Base-by-base conservation (phyloP, 2,797 vertebrate species). In the Chromobotia macracanthus region DNA sequence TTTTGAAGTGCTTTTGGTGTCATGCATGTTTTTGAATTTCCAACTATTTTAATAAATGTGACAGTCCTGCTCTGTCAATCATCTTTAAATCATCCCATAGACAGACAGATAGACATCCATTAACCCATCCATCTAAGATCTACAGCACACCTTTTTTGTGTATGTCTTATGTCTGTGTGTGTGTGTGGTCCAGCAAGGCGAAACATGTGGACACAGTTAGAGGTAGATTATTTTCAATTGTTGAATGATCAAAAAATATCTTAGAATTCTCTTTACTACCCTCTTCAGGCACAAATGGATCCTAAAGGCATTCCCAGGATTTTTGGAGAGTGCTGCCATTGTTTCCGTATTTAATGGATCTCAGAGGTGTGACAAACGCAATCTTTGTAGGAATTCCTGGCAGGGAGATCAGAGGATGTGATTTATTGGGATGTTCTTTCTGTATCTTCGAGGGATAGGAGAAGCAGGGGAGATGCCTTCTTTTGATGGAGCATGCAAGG, bases 141-240 rank as follows among this genome's bases (percentile, higher is more conserved):
- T n/a, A n/a, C n/a, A 64, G n/a, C 12, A 75, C 60, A 75, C 44
- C 28, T 75, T 12, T 41, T 19, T 83, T 68, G 73, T 77, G 11
- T 25, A 38, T 66, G 44, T 83, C 69, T 25, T 72, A 77, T 84
- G 65, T 70, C 25, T 50, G 21, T 48, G 51, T 25, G 60, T 68
- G 94, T 91, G 91, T 92, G 94, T 94, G 95, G 90, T 89, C 89
- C 83, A 85, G 56, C 72, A 82, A 82, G 63, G 75, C 72, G 76
- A 88, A 86, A 90, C 94, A 95, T 93, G 92, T 95, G 95, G 92
- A 92, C 84, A 83, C 86, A 84, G 91, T 96, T 95, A 94, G 81
- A 92, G 90, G 91, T 89, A 80, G 84, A 89, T 93, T 93, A 90
- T 92, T 90, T 91, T 91, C 87, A 89, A 88, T 88, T 92, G 90